Base-by-base conservation (phyloP, 35 echinoderm and acorn worm genomes). In the Heliocidaris tuberculata region DNA sequence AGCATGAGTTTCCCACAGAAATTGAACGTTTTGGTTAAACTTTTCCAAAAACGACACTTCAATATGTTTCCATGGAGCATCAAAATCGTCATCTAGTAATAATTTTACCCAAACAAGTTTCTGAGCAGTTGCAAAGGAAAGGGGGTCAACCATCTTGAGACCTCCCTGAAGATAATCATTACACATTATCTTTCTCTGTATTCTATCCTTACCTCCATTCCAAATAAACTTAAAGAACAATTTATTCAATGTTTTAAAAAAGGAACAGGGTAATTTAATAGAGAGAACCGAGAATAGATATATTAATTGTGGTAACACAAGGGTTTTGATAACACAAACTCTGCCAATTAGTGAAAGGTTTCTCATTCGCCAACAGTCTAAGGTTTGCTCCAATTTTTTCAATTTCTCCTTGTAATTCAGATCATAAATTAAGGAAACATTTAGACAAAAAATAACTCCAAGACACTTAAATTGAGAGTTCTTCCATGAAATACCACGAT, bases 361-460 rank as follows among this genome's bases (percentile, higher is more conserved):
- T 89, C 86, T 30, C 13, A 32, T 89, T 89, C 32, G 24, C 86
- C 86, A 89, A 6, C 86, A 89, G 86, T 94, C 61, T 65, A 94
- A 70, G 19, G 50, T 94, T 65, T 29, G 49, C 60, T 70, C 93
- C 27, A 94, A 61, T 70, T 71, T 50, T 65, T 94, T 94, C 24
- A 94, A 70, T 94, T 94, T 94, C 30, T 60, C 93, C 31, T 94
- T 94, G 61, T 94, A 94, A 13, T 50, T 42, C 35, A 94, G 4
- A 60, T 94, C 93, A 94, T 70, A 13, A 31, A 60, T 60, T 94
- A 47, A 49, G 49, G 31, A 19, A 85, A 85, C 70, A 24, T 93
- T 31, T 9, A 70, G n/a, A 94, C 9, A 70, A 65, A 94, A 94
- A 65, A 60, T 30, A 65, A 94, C 59, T 16, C 93, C 93, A 7